Base-by-base conservation (phyloP, 2,888 invertebrate species). In the Drosophila tanythrix region DNA sequence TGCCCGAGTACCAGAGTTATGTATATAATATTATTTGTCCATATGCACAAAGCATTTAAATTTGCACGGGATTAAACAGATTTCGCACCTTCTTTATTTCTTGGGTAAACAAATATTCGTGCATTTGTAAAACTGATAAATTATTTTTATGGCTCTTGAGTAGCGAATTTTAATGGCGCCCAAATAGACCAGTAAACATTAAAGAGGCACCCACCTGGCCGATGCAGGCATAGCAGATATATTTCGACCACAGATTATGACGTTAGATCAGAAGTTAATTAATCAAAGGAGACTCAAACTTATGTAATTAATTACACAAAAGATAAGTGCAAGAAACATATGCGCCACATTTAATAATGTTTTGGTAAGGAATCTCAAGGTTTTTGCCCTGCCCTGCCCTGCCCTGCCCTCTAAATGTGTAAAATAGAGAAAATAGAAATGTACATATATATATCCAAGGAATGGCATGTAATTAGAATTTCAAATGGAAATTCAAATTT, bases 41-140 rank as follows among this genome's bases (percentile, higher is more conserved):
- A 70, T 50, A 2, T 46, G 46, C 36, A 11, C 40, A 27, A 50
- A 33, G n/a, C 48, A 40, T 61, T 50, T 31, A n/a, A 36, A 53
- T 38, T 40, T 56, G 21, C 36, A 46, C 31, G 25, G 38, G 31
- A 52, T 60, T 58, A 40, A 15, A 31, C 38, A 40, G 25, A 36
- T 62, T 43, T 65, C 48, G 48, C 84, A 62, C 67, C 40, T 55
- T 18, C 31, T 60, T 46, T 64, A 62, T 50, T 50, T 38, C 31
- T 40, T 40, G 13, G 43, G 48, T 88, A 86, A 86, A 89, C 88
- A 88, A 68, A 67, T 59, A 59, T 70, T 43, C 29, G 73, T 72
- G 76, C 73, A 80, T 87, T 89, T 80, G 74, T 80, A 74, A 81
- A 77, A 78, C 79, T 82, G 72, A 89, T 86, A 82, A 86, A 88